Percentiles rank a stretch among this genome's conserved stretches.
These are phyloP conservation scores for Drosophila greeni DNA, from an alignment of 2,888 invertebrate species.

Conservation along the genomic window DNA sequence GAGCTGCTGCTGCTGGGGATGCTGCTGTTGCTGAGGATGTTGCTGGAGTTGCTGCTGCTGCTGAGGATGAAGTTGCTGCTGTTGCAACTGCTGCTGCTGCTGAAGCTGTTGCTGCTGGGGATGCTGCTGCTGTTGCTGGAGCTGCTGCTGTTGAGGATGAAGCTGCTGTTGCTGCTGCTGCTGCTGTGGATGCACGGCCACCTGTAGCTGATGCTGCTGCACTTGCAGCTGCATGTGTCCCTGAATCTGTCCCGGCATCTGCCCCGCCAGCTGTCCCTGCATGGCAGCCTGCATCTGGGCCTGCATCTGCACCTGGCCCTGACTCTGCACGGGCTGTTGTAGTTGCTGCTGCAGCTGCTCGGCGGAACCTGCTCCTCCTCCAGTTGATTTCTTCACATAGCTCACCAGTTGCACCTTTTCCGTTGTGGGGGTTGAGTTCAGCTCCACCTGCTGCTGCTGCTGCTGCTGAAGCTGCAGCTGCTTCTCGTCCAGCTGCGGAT, in stretches of 20 bases:
- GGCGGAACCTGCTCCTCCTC: not conserved
- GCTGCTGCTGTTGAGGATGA: constrained; percentile 35
- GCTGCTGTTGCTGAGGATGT: constrained; percentile 13
- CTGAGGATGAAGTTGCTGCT: constrained; percentile 35
- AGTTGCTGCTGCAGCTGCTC: constrained; percentile 16
- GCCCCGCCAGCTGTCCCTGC: constrained; percentile 14
- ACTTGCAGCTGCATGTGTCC: constrained; percentile 39
- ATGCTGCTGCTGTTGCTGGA: constrained; percentile 24
- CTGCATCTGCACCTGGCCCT: constrained; percentile 42
- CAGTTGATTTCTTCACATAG: constrained; percentile 42
- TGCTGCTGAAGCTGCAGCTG: constrained; percentile 22
- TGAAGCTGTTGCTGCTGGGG: constrained; percentile 24
- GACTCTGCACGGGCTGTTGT: constrained; percentile 22
- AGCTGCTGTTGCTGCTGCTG: constrained; percentile 34
- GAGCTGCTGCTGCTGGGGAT: constrained; percentile 12
- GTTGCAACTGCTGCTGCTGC: constrained; percentile 24
- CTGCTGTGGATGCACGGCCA: constrained; percentile 20
- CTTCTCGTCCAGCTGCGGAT: constrained; percentile 38
- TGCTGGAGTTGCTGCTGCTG: constrained; percentile 18
- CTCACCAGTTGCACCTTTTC: constrained; percentile 51
- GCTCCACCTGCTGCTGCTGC: constrained; percentile 22
- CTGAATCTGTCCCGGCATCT: constrained; percentile 13
- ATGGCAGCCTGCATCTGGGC: constrained; percentile 38
- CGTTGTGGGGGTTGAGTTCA: constrained; percentile 8
- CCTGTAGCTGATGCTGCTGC: constrained; percentile 28